Percentiles rank a stretch among this genome's conserved stretches.
Evolutionary conservation across 2,113 vertebrate genomes (phyloP).

Genomic region (Callaeas wilsoni): DNA sequence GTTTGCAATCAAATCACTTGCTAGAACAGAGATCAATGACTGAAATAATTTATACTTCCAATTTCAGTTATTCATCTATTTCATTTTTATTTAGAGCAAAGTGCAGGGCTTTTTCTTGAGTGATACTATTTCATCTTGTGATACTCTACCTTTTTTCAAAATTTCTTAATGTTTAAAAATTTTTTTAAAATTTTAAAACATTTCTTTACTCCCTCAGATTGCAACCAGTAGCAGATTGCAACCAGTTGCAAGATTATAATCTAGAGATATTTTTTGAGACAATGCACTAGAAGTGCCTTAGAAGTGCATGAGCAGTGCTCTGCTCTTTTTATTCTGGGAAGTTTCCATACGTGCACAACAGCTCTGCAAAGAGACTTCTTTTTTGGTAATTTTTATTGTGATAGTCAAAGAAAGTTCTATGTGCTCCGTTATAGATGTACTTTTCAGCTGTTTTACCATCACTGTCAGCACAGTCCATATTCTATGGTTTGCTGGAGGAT

Average conservation of each 20-base stretch:
- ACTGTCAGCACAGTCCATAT: background rate
- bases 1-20: background rate
- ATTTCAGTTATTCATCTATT: background rate
- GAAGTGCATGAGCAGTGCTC: background rate
- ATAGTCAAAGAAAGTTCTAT: background rate
- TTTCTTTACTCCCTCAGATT: background rate
- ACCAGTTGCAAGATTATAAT: background rate
- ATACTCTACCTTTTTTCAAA: background rate
- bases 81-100: background rate
- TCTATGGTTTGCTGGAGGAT: background rate
- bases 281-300: background rate
- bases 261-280: background rate
- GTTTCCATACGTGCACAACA: background rate
- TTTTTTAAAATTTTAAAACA: background rate
- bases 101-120: background rate
- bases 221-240: background rate
- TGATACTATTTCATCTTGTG: background rate
- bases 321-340: background rate
- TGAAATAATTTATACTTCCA: background rate
- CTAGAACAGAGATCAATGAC: background rate
- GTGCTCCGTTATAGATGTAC: background rate
- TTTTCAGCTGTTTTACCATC: background rate
- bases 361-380: background rate
- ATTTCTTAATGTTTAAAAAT: background rate
- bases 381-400: background rate